phyloP scores from a whole-genome alignment of 2,888 invertebrate species.

The Platynereis dumerilii region DNA sequence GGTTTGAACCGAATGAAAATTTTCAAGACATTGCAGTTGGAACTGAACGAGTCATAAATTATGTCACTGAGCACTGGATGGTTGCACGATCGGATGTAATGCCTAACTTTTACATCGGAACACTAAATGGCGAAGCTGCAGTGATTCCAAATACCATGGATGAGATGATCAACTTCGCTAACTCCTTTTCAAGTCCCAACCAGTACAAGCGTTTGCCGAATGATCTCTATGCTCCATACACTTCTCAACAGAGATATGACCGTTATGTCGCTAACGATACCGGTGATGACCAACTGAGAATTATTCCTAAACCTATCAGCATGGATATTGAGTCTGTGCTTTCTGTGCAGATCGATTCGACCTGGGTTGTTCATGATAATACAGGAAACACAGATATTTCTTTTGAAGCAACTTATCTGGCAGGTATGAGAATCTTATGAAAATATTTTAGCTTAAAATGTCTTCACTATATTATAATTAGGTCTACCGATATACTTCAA shows the following conservation, averaged over 20 bases:
- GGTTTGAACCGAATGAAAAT: conserved; percentile 29
- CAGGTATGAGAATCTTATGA: conserved; percentile 1
- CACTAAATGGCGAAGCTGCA: conserved; percentile 31
- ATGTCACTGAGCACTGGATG: conserved; percentile 34
- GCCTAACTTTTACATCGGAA: conserved; percentile 45
- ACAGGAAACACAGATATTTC: neutral
- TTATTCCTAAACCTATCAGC: neutral
- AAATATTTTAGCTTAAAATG: too few species aligned
- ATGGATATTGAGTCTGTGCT: too few species aligned
- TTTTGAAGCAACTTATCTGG: neutral
- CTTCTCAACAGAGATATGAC: neutral
- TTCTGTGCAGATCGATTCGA: too few species aligned
- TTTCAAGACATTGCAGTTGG: conserved; percentile 34
- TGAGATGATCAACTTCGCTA: conserved; percentile 39
- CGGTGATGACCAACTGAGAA: neutral
- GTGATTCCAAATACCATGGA: conserved; percentile 40
- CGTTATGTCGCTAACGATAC: neutral
- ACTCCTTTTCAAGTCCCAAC: neutral
- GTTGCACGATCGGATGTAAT: conserved; percentile 41
- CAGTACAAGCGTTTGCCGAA: conserved; percentile 2
- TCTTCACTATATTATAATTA: too few species aligned
- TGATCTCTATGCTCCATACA: neutral
- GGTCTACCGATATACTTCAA: too few species aligned
- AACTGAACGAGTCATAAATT: conserved; percentile 28
- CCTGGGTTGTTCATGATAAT: too few species aligned